Evolutionary conservation across 1,140 invertebrate genomes (phyloP).

Genomic region (Tetramorium simillimum): DNA sequence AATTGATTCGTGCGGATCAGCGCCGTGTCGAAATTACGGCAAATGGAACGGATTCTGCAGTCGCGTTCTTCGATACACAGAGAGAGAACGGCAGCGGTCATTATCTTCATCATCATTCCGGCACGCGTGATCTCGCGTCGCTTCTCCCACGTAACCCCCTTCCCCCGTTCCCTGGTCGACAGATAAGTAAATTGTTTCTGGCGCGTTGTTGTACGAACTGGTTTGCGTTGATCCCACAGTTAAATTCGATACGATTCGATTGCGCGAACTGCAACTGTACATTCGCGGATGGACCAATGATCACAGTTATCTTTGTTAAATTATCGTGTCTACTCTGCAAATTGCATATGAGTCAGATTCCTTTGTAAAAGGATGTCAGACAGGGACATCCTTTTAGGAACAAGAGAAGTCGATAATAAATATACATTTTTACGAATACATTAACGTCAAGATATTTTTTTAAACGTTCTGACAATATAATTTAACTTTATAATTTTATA

Average conservation of each 20-base stretch:
- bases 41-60: slow-evolving; percentile 45
- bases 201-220: slow-evolving; percentile 35
- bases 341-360: too few relatives aligned
- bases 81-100: slow-evolving; percentile 27
- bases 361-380: too few relatives aligned
- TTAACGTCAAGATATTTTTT: background rate
- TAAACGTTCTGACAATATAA: background rate
- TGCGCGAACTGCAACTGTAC: background rate
- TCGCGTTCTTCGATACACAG: slow-evolving; percentile 7
- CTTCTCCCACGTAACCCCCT: slow-evolving; percentile 60
- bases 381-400: too few relatives aligned
- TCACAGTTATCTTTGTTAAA: background rate
- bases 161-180: background rate
- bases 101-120: slow-evolving; percentile 67
- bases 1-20: slow-evolving; percentile 59
- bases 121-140: slow-evolving; percentile 49
- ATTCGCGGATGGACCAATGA: background rate
- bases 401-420: too few relatives aligned
- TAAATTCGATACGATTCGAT: background rate
- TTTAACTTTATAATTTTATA: background rate
- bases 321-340: background rate
- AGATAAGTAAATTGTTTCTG: slow-evolving; percentile 13
- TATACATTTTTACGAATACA: background rate
- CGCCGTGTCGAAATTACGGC: slow-evolving; percentile 51
- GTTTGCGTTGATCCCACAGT: background rate